phyloP scores from a whole-genome alignment of 2,888 invertebrate species.

The Meganola albula region DNA sequence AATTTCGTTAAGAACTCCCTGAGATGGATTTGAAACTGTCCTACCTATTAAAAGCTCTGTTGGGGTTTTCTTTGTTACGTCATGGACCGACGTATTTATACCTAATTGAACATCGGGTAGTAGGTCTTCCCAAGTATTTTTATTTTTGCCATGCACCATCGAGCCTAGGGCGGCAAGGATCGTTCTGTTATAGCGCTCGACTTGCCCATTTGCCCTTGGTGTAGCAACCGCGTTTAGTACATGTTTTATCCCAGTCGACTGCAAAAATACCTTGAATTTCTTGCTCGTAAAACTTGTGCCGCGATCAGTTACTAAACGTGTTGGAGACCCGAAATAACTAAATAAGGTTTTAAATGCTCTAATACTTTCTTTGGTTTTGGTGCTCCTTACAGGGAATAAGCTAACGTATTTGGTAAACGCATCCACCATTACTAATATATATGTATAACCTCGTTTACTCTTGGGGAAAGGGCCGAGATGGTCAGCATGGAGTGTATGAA shows the following conservation, averaged over 20 bases:
- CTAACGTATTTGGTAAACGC: constrained; percentile 1
- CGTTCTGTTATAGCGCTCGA: constrained; percentile 1
- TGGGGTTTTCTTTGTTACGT: no score
- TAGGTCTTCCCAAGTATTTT: constrained; percentile 5
- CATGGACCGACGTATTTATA: no score
- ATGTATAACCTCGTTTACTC: constrained; percentile 12
- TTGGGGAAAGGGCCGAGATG: constrained; percentile 42
- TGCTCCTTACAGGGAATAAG: not conserved
- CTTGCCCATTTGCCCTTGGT: not conserved
- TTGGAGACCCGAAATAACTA: constrained; percentile 3
- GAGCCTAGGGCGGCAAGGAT: constrained; percentile 1
- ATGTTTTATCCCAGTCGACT: not conserved
- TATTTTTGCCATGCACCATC: constrained; percentile 1
- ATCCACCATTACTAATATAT: constrained; percentile 1
- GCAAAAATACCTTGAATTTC: not conserved
- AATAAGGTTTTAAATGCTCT: not conserved
- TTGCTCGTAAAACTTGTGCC: constrained; percentile 6
- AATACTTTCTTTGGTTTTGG: constrained; percentile 3
- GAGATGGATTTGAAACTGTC: no score
- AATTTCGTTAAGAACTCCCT: no score
- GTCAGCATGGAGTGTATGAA: constrained; percentile 43
- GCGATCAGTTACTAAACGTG: constrained; percentile 6
- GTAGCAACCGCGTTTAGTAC: not conserved
- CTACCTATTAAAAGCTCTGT: no score
- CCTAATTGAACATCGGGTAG: no score